These are phyloP conservation scores for Epistrophe eligans DNA, from an alignment of 2,888 invertebrate species.

Conservation along the genomic window DNA sequence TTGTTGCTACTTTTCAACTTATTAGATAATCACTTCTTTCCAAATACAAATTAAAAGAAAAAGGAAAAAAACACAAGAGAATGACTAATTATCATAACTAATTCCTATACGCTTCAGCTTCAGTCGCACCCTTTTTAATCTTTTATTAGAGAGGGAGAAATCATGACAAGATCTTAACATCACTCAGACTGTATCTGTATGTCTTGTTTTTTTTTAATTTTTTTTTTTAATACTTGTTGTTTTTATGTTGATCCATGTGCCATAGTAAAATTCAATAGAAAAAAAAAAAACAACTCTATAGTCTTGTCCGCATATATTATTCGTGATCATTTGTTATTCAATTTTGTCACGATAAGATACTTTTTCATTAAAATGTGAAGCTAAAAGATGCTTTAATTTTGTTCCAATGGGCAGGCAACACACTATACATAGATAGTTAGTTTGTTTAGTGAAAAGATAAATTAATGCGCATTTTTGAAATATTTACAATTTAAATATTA, in stretches of 20 bases:
- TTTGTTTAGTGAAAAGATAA: background rate
- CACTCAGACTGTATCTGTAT: conserved; percentile 34
- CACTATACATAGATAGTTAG: background rate
- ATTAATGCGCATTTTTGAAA: conserved; percentile 63
- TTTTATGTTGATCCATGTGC: background rate
- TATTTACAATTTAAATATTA: conserved; percentile 36
- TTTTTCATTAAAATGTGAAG: conserved; percentile 58
- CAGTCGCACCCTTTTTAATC: conserved; percentile 72
- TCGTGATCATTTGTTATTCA: conserved; percentile 72
- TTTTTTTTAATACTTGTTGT: background rate
- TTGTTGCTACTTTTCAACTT: conserved; percentile 19
- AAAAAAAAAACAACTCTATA: conserved; percentile 31
- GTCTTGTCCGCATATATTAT: conserved; percentile 66
- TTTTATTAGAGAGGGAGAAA: conserved; percentile 46
- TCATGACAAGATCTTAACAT: conserved; percentile 64
- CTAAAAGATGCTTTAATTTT: conserved; percentile 53
- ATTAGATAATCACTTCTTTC: conserved; percentile 40
- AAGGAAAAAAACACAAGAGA: conserved; percentile 33
- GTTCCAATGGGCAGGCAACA: background rate
- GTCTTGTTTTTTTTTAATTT: conserved; percentile 6
- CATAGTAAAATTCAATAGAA: conserved; percentile 16
- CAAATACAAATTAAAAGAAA: conserved; percentile 25
- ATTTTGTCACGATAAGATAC: conserved; percentile 73
- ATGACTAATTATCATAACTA: conserved; percentile 68
- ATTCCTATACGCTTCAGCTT: conserved; percentile 57